Conservation (phyloP, 2,888 invertebrate species). For the Hypselothyrea guttata region DNA sequence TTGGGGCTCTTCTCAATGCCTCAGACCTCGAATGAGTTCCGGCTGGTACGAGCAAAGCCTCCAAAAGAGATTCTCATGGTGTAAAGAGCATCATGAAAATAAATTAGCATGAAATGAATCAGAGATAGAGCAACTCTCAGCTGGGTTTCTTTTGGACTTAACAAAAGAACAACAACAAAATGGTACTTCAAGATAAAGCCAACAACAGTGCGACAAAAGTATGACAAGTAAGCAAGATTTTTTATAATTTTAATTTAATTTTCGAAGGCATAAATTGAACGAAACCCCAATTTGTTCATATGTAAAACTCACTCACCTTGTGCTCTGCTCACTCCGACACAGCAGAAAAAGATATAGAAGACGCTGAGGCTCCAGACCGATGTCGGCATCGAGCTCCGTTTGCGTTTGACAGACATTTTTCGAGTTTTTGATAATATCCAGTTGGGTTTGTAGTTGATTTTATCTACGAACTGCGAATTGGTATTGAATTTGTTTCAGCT, state of each 20-base stretch:
- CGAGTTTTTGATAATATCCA: conserved; percentile 28
- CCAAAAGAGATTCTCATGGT: conserved; percentile 42
- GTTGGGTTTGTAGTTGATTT: no score
- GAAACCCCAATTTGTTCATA: conserved; percentile 30
- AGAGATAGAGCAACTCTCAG: no score
- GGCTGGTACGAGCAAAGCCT: conserved; percentile 41
- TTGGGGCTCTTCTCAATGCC: conserved; percentile 25
- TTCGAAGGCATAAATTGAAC: conserved; percentile 10
- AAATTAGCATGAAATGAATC: conserved; percentile 60
- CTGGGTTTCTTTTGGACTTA: no score
- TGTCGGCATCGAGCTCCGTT: conserved; percentile 35
- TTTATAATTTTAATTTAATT: conserved; percentile 38
- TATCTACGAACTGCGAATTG: conserved; percentile 29
- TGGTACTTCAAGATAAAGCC: conserved; percentile 29
- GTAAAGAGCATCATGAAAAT: conserved; percentile 38
- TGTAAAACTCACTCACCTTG: conserved; percentile 77
- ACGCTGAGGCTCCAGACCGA: conserved; percentile 38
- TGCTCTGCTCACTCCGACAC: conserved; percentile 57
- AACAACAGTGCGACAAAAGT: conserved; percentile 39
- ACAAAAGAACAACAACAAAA: no score
- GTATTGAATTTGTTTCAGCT: conserved; percentile 54
- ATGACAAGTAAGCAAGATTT: conserved; percentile 27
- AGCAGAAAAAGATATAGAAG: conserved; percentile 50
- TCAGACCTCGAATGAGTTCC: conserved; percentile 57
- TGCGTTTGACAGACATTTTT: conserved; percentile 49